Conservation (phyloP, 2,113 vertebrate genomes). For the Polypterus bichir region DNA sequence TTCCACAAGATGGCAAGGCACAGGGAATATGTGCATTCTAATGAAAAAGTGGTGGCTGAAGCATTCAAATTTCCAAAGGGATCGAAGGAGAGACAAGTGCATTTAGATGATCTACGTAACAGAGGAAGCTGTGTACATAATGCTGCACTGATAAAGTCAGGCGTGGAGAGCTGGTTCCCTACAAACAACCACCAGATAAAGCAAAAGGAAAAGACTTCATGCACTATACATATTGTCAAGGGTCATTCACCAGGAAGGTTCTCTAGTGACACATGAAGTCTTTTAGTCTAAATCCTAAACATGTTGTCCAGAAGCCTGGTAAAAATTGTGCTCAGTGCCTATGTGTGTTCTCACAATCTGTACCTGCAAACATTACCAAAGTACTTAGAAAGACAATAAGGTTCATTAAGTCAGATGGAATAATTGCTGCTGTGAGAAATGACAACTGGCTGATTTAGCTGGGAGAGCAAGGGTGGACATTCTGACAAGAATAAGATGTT, state of each 20-base stretch:
- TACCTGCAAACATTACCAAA: neutral
- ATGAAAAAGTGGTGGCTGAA: slow-evolving; percentile 15
- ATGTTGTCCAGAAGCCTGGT: no score
- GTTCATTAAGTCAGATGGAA: slow-evolving; percentile 23
- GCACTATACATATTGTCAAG: slow-evolving; percentile 25
- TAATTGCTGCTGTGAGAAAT: slow-evolving; percentile 21
- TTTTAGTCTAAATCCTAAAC: no score
- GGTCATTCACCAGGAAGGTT: neutral
- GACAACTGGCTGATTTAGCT: no score
- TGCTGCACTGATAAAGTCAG: slow-evolving; percentile 22
- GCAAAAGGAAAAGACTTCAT: slow-evolving; percentile 20
- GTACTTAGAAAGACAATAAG: slow-evolving; percentile 16
- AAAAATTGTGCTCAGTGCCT: no score
- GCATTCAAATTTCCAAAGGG: slow-evolving; percentile 19
- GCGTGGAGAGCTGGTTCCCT: slow-evolving; percentile 21
- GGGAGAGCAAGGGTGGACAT: no score
- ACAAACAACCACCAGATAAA: slow-evolving; percentile 15
- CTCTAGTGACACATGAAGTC: no score
- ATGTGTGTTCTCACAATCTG: no score
- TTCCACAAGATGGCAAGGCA: slow-evolving; percentile 22
- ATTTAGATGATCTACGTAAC: slow-evolving; percentile 21
- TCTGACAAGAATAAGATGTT: no score
- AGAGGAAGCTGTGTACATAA: slow-evolving; percentile 26
- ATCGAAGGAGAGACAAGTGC: slow-evolving; percentile 17
- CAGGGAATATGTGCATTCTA: slow-evolving; percentile 13